Evolutionary conservation across 1,140 invertebrate genomes (phyloP), one percentile per base, ranked within the genome.

Genomic region (Drosophila navojoa): DNA sequence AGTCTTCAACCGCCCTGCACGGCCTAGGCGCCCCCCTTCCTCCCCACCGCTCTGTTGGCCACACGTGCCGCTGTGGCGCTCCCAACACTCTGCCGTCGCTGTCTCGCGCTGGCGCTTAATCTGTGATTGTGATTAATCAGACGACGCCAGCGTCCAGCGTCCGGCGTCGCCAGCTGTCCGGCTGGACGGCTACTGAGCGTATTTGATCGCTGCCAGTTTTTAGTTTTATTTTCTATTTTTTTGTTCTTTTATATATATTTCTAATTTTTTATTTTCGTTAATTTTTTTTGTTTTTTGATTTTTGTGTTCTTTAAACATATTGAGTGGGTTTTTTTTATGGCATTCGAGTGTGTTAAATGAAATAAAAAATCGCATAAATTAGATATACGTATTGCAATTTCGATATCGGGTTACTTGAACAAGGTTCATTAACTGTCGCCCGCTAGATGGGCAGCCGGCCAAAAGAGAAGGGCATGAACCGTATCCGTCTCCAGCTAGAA

Each of bases 281-380:
- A 57, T 62, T 57, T 71, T 40, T 71, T 32, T n/a, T 44, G 15
- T 19, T 15, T 44, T 13, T 63, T 11, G 75, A 7, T 66, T 69
- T 69, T 69, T 62, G 60, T 67, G 63, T 76, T 66, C 72, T 73
- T 54, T 78, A 74, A 76, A 81, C 60, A 81, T 38, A 71, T 77
- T 81, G 81, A 86, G 79, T 86, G 82, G 82, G 76, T 67, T 78
- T 67, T 78, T 82, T 70, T 64, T 77, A 86, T 86, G 75, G 67
- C 53, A 57, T 75, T 75, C 68, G 75, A 86, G 81, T 85, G 81
- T 85, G 78, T 86, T 89, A 76, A 82, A 82, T 77, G 66, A 69
- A 66, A 86, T 87, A 75, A 85, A 86, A 85, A 80, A 80, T 77
- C 71, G 82, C 84, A 87, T 87, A 87, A 87, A 87, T 87, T 87